Evolutionary conservation across 2,888 invertebrate species (phyloP).

Genomic region (Flexamia atlantica): DNA sequence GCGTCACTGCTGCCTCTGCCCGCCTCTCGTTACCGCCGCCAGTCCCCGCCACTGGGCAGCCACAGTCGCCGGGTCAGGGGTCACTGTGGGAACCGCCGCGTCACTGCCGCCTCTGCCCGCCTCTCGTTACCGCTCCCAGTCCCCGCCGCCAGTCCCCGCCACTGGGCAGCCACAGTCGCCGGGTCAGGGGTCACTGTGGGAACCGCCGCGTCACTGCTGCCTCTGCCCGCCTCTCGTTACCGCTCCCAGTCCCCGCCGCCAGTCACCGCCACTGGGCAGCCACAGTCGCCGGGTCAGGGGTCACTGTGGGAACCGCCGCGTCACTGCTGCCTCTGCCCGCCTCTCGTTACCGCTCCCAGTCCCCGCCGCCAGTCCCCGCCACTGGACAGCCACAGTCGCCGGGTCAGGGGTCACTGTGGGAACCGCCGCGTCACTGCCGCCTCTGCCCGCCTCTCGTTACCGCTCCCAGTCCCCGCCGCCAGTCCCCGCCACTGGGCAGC

Average conservation of each 20-base stretch:
- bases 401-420: constrained; percentile 8
- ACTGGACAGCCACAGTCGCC: background rate
- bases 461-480: no score
- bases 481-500: constrained; percentile 14
- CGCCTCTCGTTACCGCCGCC: no score
- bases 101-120: background rate
- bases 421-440: background rate
- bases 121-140: no score
- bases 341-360: no score
- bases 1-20: background rate
- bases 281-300: background rate
- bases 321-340: background rate
- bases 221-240: background rate
- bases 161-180: background rate
- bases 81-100: constrained; percentile 8
- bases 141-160: no score
- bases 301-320: constrained; percentile 8
- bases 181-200: constrained; percentile 8
- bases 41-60: constrained; percentile 14
- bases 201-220: background rate
- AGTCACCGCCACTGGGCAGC: constrained; percentile 5
- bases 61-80: background rate
- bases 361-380: no score
- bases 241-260: no score
- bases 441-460: background rate